Evolutionary conservation across 1,140 invertebrate genomes (phyloP), one percentile per base, ranked within the genome.

Genomic region (Gonioctena quinquepunctata): DNA sequence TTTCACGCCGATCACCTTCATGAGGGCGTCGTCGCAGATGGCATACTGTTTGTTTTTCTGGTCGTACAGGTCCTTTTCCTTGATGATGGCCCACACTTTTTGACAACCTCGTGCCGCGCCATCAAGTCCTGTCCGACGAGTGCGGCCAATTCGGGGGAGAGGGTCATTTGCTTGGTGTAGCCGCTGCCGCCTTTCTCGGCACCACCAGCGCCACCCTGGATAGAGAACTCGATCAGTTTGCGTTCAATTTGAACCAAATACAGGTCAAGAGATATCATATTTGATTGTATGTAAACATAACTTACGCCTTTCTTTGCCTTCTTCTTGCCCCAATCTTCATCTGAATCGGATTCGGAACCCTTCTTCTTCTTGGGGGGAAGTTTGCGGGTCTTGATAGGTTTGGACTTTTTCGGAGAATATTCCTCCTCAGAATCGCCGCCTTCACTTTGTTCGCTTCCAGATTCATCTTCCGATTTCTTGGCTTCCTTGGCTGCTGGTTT

Each of bases 1-100:
- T 81, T 95, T 95, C 0, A 93, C 91, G 19, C 94, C 94, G 81
- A 97, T 93, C 52, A 97, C 92, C 84, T 94, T 95, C 82, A 92
- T 86, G 13, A 97, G 84, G 66, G 96, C 93, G 50, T 95, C 94
- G 81, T 98, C 95, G 84, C 95, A 97, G 76, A 97, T 94, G 52
- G 95, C 94, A 80, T 90, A 97, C 82, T 96, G 95, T 83, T 95
- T 97, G 83, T 97, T 97, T 77, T 94, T 96, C 6, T 94, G 95
- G 81, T 97, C 95, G 86, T 94, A 94, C 42, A 98, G 87, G 80
- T 97, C 92, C 66, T 92, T 91, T 84, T 96, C 94, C 84, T 96
- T 97, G 75, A 97, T 95, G 74, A 97, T 93, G 18, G 90, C 89
- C 95, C 95, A 97, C 27, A 98, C 89, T 77, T 93, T 82, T 95